Percentiles rank a stretch among this genome's conserved stretches.
Conservation (phyloP, 2,888 invertebrate species). For the Monopis laevigella region DNA sequence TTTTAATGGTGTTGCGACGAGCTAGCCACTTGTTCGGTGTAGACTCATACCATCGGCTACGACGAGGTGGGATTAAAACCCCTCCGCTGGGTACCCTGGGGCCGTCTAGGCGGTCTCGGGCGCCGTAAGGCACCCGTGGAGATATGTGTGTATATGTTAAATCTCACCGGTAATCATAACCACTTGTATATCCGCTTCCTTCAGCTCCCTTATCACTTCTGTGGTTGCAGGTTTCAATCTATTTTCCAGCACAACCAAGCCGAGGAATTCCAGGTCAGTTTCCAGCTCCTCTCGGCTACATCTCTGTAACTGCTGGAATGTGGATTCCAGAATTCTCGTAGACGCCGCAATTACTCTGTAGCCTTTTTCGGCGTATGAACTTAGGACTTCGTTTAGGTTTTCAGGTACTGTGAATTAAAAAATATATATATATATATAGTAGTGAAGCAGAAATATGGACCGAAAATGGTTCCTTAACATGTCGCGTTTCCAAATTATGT, state of each 20-base stretch:
- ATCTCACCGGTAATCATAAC: slow-evolving; percentile 94
- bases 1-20: too few species aligned
- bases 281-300: slow-evolving; percentile 83
- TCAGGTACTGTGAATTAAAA: slow-evolving; percentile 70
- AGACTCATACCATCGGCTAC: too few species aligned
- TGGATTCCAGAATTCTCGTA: slow-evolving; percentile 74
- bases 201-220: slow-evolving; percentile 80
- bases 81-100: too few species aligned
- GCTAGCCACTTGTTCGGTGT: too few species aligned
- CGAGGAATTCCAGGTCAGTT: slow-evolving; percentile 81
- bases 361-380: slow-evolving; percentile 90
- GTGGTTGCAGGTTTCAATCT: slow-evolving; percentile 89
- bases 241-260: slow-evolving; percentile 95
- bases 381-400: slow-evolving; percentile 80
- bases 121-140: too few species aligned
- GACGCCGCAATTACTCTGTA: slow-evolving; percentile 93
- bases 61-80: too few species aligned
- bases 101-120: too few species aligned
- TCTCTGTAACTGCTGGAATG: slow-evolving; percentile 77
- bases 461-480: too few species aligned
- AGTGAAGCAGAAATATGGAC: too few species aligned
- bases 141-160: too few species aligned
- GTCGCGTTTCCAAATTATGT: too few species aligned
- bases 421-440: too few species aligned
- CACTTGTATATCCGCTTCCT: slow-evolving; percentile 86